Conservation (phyloP, 2,797 vertebrate species). For the Moxostoma hubbsi region DNA sequence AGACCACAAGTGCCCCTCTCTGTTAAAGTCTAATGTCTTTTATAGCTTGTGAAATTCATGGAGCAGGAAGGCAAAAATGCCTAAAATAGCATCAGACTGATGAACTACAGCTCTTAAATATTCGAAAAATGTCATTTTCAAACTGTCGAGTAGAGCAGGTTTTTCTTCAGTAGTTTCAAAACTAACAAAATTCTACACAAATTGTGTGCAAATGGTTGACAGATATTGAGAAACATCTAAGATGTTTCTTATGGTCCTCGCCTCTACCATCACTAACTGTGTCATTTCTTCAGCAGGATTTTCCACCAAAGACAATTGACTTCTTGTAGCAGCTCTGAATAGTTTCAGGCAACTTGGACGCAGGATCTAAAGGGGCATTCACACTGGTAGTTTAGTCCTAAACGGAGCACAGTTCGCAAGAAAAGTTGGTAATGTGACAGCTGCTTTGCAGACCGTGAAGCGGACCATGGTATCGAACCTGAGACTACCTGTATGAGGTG, state of each 20-base stretch:
- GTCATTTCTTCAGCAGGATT: neutral
- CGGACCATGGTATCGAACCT: too few species aligned
- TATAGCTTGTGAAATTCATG: neutral
- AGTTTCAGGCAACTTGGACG: slow-evolving; percentile 1
- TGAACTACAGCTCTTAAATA: slow-evolving; percentile 1
- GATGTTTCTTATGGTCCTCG: neutral
- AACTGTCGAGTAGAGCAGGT: neutral
- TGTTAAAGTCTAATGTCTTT: slow-evolving; percentile 19
- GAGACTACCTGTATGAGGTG: too few species aligned
- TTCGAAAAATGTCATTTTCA: neutral
- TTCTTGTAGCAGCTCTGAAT: slow-evolving; percentile 30
- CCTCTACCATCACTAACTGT: slow-evolving; percentile 19
- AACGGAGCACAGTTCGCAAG: too few species aligned
- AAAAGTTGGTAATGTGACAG: too few species aligned
- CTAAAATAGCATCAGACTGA: slow-evolving; percentile 8
- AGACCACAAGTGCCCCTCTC: neutral
- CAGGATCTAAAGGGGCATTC: neutral
- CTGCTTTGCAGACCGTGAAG: too few species aligned
- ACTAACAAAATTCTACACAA: neutral
- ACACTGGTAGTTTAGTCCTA: too few species aligned
- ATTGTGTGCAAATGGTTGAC: neutral
- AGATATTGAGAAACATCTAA: neutral
- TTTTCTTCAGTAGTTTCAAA: too few species aligned
- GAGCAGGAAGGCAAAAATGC: neutral
- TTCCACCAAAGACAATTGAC: slow-evolving; percentile 7